Evolutionary conservation across 2,797 vertebrate species (phyloP), one percentile per base, ranked within the genome.

Genomic region (Neosalanx taihuensis): DNA sequence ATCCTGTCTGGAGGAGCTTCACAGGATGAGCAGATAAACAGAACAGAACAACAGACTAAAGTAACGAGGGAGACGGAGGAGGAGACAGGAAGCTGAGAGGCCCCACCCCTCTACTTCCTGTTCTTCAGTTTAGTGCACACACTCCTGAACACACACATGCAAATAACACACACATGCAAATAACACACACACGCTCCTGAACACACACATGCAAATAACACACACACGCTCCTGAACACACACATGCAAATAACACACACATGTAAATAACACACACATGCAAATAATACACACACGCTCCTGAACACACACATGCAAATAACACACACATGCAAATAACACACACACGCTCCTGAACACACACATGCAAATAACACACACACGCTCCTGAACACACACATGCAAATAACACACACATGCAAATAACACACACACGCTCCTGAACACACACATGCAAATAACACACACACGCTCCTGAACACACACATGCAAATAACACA

Each of bases 81-180:
- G 83, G 73, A 87, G 79, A 84, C 69, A 85, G 81, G 84, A 72
- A 75, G 78, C 74, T 57, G 18, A 77, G 79, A 41, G 72, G 80
- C 86, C 84, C 81, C 85, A 87, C 86, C 87, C 87, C 80, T 51
- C 78, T 71, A 76, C 83, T 90, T 91, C 89, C 89, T 91, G 88
- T 89, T 89, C 86, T 88, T 84, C 80, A 87, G 77, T 61, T 12
- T 51, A 66, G 41, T 41, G 18, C 3, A 23, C 51, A 18, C 51
- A 53, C 51, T 4, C 51, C 3, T 6, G 5, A 13, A 53, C 51
- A 53, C 51, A 53, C 79, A 85, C 33, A 53, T n/a, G n/a, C n/a
- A n/a, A n/a, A n/a, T n/a, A n/a, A n/a, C n/a, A n/a, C n/a, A n/a
- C n/a, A n/a, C n/a, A n/a, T n/a, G n/a, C n/a, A n/a, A n/a, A 30